Percentiles rank a stretch among this genome's conserved stretches.
These are phyloP conservation scores for Odontomyia ornata DNA, from an alignment of 2,888 invertebrate genomes.

Conservation along the genomic window DNA sequence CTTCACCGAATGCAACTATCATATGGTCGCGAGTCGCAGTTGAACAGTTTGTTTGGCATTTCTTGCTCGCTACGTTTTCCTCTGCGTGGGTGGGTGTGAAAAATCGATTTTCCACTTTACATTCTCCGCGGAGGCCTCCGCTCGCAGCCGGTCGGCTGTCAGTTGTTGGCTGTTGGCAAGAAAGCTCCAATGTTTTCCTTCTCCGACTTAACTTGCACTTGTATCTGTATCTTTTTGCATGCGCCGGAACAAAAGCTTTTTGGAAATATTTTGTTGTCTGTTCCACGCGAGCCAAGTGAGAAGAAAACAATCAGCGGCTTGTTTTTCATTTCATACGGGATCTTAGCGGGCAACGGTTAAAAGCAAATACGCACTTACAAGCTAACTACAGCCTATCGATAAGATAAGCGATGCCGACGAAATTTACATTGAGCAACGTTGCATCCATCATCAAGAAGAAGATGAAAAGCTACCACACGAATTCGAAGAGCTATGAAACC, in stretches of 20 bases:
- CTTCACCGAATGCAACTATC: constrained; percentile 6
- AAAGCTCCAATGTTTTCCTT: background rate
- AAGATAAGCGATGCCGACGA: background rate
- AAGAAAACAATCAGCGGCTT: background rate
- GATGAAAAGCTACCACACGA: no score
- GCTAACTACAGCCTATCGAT: background rate
- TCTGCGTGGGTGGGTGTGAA: constrained; percentile 16
- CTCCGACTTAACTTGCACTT: no score
- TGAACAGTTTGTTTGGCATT: constrained; percentile 14
- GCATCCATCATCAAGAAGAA: background rate
- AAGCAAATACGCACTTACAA: background rate
- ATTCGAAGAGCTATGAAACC: no score
- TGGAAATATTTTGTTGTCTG: background rate
- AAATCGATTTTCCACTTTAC: constrained; percentile 36
- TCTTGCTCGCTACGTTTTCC: background rate
- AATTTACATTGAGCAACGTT: background rate
- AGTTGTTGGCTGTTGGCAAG: background rate
- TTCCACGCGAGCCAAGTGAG: background rate
- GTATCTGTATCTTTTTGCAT: background rate
- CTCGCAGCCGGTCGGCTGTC: background rate
- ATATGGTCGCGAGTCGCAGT: background rate
- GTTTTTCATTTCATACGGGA: background rate
- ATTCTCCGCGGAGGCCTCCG: background rate
- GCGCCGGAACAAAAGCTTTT: background rate
- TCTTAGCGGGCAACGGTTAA: background rate